These are phyloP conservation scores for Danio aesculapii DNA, from an alignment of 2,797 vertebrate species.

Conservation along the genomic window DNA sequence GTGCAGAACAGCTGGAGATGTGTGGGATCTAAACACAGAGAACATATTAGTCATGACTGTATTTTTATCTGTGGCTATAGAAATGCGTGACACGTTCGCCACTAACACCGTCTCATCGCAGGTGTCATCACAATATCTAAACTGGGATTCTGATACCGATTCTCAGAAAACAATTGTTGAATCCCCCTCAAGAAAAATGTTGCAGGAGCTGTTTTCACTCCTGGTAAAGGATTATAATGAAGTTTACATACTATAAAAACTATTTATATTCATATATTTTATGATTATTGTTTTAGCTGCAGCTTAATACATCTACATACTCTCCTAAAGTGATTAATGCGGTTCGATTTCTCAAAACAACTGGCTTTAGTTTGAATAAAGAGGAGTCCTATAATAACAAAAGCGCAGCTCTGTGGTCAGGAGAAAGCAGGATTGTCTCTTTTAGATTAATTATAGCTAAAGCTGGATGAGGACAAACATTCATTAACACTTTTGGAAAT, in stretches of 20 bases:
- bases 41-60: neutral
- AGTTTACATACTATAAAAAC: too few relatives aligned
- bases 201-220: too few relatives aligned
- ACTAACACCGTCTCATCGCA: too few relatives aligned
- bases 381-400: neutral
- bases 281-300: too few relatives aligned
- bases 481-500: neutral
- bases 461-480: neutral
- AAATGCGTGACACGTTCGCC: neutral
- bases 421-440: neutral
- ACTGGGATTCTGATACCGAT: too few relatives aligned
- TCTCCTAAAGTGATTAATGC: neutral
- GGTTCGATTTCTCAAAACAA: neutral
- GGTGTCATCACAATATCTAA: too few relatives aligned
- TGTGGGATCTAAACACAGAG: neutral
- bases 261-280: too few relatives aligned
- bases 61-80: constrained; percentile 10
- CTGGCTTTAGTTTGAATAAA: neutral
- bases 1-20: neutral
- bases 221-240: too few relatives aligned
- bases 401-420: neutral
- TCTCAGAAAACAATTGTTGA: neutral
- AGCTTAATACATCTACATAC: too few relatives aligned
- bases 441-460: neutral
- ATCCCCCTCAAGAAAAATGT: neutral